These are phyloP conservation scores for Apodemia duryi DNA, from an alignment of 2,888 invertebrate species.

Conservation along the genomic window DNA sequence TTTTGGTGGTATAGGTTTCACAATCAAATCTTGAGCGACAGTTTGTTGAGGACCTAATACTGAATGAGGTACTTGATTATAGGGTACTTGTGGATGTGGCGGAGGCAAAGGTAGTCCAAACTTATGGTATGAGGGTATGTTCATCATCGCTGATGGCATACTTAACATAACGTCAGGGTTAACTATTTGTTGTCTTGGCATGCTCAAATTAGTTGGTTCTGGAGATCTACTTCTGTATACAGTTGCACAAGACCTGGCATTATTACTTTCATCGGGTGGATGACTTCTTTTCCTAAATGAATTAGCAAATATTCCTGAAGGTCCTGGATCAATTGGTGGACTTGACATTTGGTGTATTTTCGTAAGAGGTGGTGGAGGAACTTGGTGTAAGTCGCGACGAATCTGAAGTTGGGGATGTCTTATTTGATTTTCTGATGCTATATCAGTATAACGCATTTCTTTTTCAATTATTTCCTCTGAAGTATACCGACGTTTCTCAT, in stretches of 20 bases:
- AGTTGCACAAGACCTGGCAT: conserved; percentile 58
- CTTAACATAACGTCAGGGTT: conserved; percentile 58
- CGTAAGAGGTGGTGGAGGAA: conserved; percentile 61
- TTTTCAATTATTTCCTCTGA: conserved; percentile 70
- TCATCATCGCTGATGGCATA: conserved; percentile 60
- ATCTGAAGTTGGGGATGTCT: conserved; percentile 84
- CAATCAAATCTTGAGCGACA: conserved; percentile 73
- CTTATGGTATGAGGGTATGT: conserved; percentile 72
- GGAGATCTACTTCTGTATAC: conserved; percentile 68
- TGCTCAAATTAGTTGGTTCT: conserved; percentile 70
- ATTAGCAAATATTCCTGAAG: conserved; percentile 69
- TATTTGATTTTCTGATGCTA: conserved; percentile 59
- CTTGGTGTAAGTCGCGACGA: conserved; percentile 85
- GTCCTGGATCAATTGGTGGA: conserved; percentile 66
- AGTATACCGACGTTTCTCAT: conserved; percentile 66
- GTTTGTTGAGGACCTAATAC: conserved; percentile 71
- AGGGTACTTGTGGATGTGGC: conserved; percentile 66
- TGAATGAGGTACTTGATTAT: conserved; percentile 57
- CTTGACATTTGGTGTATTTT: conserved; percentile 64
- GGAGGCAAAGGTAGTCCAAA: conserved; percentile 70
- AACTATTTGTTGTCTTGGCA: conserved; percentile 60
- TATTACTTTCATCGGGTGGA: conserved; percentile 72
- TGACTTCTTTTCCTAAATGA: conserved; percentile 79
- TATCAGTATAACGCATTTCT: conserved; percentile 70
- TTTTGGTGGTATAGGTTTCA: conserved; percentile 74